Conservation (phyloP, 2,888 invertebrate genomes). For the Leucophenga maculata region DNA sequence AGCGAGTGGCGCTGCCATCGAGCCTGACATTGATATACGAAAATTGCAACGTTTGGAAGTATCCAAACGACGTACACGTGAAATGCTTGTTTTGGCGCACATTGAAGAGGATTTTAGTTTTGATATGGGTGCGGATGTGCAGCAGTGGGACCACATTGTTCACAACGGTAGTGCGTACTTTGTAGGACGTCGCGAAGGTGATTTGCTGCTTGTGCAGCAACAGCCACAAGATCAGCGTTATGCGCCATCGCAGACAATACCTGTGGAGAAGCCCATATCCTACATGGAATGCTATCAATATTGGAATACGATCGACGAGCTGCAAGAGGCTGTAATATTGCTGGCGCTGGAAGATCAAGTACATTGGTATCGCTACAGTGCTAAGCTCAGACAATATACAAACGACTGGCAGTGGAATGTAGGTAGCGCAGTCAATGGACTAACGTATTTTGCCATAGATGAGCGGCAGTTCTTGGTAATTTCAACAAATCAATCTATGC, state of each 20-base stretch:
- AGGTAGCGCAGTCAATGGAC: constrained; percentile 46
- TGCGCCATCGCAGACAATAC: constrained; percentile 38
- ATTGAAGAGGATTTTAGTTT: constrained; percentile 67
- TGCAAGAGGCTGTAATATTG: constrained; percentile 58
- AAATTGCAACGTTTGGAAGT: constrained; percentile 59
- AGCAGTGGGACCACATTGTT: constrained; percentile 62
- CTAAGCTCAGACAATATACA: constrained; percentile 30
- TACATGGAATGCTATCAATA: constrained; percentile 56
- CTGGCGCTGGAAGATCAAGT: constrained; percentile 53
- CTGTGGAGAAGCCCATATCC: constrained; percentile 45
- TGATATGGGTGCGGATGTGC: constrained; percentile 56
- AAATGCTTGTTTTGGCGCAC: constrained; percentile 60
- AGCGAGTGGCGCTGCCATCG: constrained; percentile 41
- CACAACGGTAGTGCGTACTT: constrained; percentile 58
- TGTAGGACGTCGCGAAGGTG: constrained; percentile 57
- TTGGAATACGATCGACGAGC: constrained; percentile 56
- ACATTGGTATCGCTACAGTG: constrained; percentile 59
- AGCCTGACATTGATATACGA: constrained; percentile 50
- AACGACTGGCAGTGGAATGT: constrained; percentile 65
- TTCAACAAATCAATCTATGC: constrained; percentile 44
- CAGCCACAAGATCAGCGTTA: constrained; percentile 34
- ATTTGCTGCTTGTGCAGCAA: constrained; percentile 57
- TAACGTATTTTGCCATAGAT: constrained; percentile 57
- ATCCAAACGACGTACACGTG: constrained; percentile 62
- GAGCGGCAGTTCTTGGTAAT: constrained; percentile 56